Evolutionary conservation across 2,797 vertebrate genomes (phyloP), one percentile per base, ranked within the genome.

Genomic region (Mus spretus): DNA sequence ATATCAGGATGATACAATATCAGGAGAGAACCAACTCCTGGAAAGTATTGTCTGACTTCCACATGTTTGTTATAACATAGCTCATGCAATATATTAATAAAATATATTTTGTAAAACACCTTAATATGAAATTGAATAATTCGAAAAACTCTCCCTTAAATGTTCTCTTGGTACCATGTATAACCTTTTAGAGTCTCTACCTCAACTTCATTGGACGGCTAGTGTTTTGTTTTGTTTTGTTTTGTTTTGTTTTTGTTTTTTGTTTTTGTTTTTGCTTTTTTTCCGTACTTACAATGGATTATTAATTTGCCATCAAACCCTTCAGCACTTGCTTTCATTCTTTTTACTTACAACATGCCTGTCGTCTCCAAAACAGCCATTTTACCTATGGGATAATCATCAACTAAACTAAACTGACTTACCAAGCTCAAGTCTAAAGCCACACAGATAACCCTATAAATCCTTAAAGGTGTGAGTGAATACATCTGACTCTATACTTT

Each of bases 391-490:
- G 3, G 22, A 50, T 67, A 91, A n/a, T 5, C 2, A 79, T 79
- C 2, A 81, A 81, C 1, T n/a, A 80, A 80, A 81, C 20, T 37
- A 37, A 81, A 59, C 11, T 81, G 31, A 17, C 24, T 83, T 87
- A 34, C n/a, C 67, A 87, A 37, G 3, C 70, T 47, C 65, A 92
- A 86, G 34, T 57, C 28, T 84, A 57, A 90, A 88, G 22, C 63
- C 61, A 89, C 3, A 24, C 40, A 19, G 26, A 37, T 20, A 78
- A 50, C 2, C 34, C 15, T 40, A 19, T 28, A 70, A 40, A 12
- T 0, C 50, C 37, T 91, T 40, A 40, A 37, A 82, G 13, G 12
- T 24, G 2, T 82, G 3, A 2, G 57, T 20, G 31, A 59, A n/a
- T 12, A 40, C 7, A 8, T 2, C 22, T 59, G 22, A 14, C 7